phyloP scores from a whole-genome alignment of 2,888 invertebrate genomes.

The Galerucella pusilla region DNA sequence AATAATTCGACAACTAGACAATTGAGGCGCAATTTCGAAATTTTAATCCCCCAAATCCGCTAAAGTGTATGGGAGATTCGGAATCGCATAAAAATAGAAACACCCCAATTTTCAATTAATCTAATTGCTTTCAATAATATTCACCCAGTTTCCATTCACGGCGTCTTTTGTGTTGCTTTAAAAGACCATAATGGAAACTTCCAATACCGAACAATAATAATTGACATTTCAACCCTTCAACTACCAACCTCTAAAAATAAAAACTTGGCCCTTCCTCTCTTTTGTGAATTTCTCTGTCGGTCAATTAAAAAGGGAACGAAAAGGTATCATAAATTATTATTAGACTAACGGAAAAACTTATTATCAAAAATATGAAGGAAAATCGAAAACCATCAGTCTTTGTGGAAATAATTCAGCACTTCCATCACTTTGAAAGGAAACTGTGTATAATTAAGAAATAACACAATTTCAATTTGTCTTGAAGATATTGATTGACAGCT shows the following conservation, averaged over 20 bases:
- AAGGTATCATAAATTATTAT: conserved; percentile 17
- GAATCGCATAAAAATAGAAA: too few species aligned
- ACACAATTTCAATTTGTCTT: too few species aligned
- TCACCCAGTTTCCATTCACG: background rate
- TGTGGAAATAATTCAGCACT: conserved; percentile 22
- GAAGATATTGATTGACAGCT: too few species aligned
- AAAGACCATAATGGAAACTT: conserved; percentile 2
- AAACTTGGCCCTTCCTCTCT: conserved; percentile 6
- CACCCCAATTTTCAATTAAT: background rate
- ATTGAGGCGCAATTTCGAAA: too few species aligned
- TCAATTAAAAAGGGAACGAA: conserved; percentile 11
- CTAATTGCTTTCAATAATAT: background rate
- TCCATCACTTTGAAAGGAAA: conserved; percentile 13
- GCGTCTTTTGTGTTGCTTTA: background rate
- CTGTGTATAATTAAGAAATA: too few species aligned
- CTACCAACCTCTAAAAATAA: conserved; percentile 5
- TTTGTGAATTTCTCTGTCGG: conserved; percentile 5
- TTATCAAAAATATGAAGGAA: conserved; percentile 15
- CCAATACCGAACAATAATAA: conserved; percentile 15
- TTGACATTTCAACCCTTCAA: conserved; percentile 9
- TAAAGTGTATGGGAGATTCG: too few species aligned
- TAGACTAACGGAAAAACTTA: background rate
- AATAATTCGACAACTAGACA: too few species aligned
- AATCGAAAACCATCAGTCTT: conserved; percentile 14
- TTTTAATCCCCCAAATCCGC: too few species aligned